phyloP scores from a whole-genome alignment of 2,113 vertebrate genomes.

The Pterocles gutturalis region DNA sequence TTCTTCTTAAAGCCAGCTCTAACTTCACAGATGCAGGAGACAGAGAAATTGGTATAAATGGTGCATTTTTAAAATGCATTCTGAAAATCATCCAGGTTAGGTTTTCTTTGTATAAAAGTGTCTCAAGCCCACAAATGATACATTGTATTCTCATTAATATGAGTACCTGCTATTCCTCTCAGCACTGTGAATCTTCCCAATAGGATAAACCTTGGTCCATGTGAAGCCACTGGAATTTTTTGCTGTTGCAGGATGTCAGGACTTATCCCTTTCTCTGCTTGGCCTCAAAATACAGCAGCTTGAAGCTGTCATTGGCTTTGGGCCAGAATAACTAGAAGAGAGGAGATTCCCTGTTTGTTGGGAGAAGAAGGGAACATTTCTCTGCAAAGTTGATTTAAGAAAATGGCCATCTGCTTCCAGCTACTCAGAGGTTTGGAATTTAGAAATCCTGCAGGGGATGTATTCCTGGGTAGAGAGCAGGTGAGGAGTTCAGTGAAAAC shows the following conservation, averaged over 20 bases:
- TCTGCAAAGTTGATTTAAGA: background rate
- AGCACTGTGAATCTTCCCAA: background rate
- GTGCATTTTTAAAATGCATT: background rate
- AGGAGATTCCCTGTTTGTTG: constrained; percentile 2
- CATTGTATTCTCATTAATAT: background rate
- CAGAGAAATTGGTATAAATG: background rate
- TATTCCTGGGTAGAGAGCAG: constrained; percentile 16
- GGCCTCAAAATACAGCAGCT: constrained; percentile 3
- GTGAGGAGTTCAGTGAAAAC: constrained; percentile 17
- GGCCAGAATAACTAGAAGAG: background rate
- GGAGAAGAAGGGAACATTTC: background rate
- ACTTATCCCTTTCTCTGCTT: background rate
- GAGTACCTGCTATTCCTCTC: background rate
- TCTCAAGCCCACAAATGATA: background rate
- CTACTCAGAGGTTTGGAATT: constrained; percentile 38
- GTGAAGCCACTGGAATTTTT: background rate
- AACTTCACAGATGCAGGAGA: background rate
- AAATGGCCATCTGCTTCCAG: constrained; percentile 7
- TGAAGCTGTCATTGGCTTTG: background rate
- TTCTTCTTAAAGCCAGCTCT: background rate
- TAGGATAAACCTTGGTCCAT: background rate
- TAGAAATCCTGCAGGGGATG: background rate
- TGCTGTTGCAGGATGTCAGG: background rate
- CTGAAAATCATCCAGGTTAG: background rate
- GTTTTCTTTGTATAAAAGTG: background rate